phyloP scores from a whole-genome alignment of 1,140 invertebrate genomes.

The Drosophila subpulchrella region DNA sequence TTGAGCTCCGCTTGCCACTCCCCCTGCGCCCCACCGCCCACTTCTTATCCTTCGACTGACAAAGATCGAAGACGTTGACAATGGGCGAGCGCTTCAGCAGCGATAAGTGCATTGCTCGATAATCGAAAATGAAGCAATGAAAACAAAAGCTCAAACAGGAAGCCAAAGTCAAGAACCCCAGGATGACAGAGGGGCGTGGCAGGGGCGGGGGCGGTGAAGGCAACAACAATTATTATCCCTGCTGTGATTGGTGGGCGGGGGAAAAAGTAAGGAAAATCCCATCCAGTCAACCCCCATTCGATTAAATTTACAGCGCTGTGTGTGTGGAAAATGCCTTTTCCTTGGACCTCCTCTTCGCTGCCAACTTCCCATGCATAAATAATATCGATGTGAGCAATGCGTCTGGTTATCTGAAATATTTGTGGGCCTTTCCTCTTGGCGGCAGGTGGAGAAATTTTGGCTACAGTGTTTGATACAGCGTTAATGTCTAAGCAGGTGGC shows the following conservation, averaged over 20 bases:
- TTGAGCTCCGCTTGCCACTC: conserved; percentile 41
- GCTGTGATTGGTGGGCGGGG: conserved; percentile 41
- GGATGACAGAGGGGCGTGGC: conserved; percentile 13
- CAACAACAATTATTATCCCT: conserved; percentile 59
- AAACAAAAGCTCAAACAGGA: conserved; percentile 63
- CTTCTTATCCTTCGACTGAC: conserved; percentile 36
- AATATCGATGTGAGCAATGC: conserved; percentile 62
- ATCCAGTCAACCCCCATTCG: not conserved
- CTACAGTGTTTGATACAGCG: conserved; percentile 14
- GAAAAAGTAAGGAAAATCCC: not conserved
- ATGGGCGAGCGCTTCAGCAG: conserved; percentile 45
- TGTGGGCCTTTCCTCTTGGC: not conserved
- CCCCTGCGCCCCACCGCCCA: not conserved
- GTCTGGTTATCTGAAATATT: conserved; percentile 53
- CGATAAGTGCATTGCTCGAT: conserved; percentile 75
- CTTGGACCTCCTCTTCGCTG: not conserved
- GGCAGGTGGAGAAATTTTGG: conserved; percentile 22
- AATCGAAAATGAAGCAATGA: conserved; percentile 77
- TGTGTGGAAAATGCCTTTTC: conserved; percentile 22
- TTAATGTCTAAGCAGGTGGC: conserved; percentile 49
- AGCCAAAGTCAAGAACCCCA: conserved; percentile 36
- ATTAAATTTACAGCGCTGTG: conserved; percentile 36
- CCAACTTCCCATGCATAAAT: conserved; percentile 54
- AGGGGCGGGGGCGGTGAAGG: conserved; percentile 11
- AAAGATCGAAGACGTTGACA: conserved; percentile 76